Base-by-base conservation (phyloP, 64 coral and sea anemone species). In the Exaiptasia diaphana region DNA sequence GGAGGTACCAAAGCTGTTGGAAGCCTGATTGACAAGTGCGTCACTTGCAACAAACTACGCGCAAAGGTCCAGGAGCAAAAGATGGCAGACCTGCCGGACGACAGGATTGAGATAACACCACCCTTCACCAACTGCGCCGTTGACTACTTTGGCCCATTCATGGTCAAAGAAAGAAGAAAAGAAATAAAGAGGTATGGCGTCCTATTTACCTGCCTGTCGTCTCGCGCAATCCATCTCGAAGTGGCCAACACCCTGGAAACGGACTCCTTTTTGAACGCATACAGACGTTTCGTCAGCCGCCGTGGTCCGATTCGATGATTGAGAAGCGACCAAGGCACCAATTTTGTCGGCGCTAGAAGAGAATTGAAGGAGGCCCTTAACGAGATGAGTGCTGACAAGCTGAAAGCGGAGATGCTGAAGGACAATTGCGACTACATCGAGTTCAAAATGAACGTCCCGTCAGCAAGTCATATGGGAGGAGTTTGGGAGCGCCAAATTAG, bases 31-130 rank as follows among this genome's bases (percentile, higher is more conserved):
- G 33, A 64, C 23, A 29, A 14, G 13, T 64, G 60, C 60, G 33
- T 30, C 17, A 64, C 33, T 64, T 64, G 60, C 33, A 21, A 29
- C 13, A 64, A 30, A 26, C 27, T 64, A 64, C 60, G 1, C 33
- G 64, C 24, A 11, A 69, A 21, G 12, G 64, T 69, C 10, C 20
- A 33, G 17, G 64, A 69, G 20, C 38, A 44, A 24, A 44, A 75
- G n/a, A 75, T 48, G 71, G 71, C 71, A 5, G 71, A 75, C 26
- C 71, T 75, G 12, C 71, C 71, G n/a, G 49, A 75, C 13, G 71
- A 48, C 28, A 75, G 71, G 42, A 26, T 75, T 6, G 46, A 75
- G 15, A 44, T 15, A 26, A 45, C 71, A 45, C 38, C 41, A n/a
- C 71, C 71, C 49, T 75, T 52, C 71, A 41, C 68, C 14, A 37